phyloP scores from a whole-genome alignment of 2,888 invertebrate species.

The Microdon myrmicae region DNA sequence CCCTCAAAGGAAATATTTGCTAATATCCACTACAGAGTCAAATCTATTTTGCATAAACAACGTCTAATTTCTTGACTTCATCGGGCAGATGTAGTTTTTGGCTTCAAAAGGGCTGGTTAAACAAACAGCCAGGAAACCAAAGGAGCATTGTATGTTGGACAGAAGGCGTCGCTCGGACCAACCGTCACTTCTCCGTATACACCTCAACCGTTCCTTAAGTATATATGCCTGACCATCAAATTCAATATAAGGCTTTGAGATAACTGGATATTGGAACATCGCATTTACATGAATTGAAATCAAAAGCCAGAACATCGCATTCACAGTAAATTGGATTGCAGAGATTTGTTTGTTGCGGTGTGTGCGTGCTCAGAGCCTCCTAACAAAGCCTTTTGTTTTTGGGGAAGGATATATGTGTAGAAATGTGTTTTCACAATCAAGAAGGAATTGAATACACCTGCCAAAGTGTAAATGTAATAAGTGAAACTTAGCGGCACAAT shows the following conservation, averaged over 20 bases:
- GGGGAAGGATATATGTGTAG: constrained; percentile 6
- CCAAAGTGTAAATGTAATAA: no score
- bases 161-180: constrained; percentile 29
- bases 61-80: constrained; percentile 44
- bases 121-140: no score
- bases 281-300: constrained; percentile 37
- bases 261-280: constrained; percentile 47
- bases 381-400: constrained; percentile 24
- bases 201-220: constrained; percentile 39
- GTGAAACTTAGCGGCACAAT: no score
- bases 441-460: no score
- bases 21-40: constrained; percentile 36
- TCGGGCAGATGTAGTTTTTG: constrained; percentile 11
- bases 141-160: constrained; percentile 23
- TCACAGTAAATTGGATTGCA: constrained; percentile 38
- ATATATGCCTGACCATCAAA: constrained; percentile 43
- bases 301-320: constrained; percentile 39
- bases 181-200: constrained; percentile 25
- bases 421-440: constrained; percentile 22
- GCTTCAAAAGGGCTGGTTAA: constrained; percentile 7
- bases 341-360: background rate
- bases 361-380: no score
- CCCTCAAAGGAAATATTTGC: constrained; percentile 16
- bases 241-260: constrained; percentile 49
- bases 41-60: constrained; percentile 51